These are phyloP conservation scores for Ctenomys sociabilis DNA, from an alignment of 2,113 vertebrate species.

Conservation along the genomic window DNA sequence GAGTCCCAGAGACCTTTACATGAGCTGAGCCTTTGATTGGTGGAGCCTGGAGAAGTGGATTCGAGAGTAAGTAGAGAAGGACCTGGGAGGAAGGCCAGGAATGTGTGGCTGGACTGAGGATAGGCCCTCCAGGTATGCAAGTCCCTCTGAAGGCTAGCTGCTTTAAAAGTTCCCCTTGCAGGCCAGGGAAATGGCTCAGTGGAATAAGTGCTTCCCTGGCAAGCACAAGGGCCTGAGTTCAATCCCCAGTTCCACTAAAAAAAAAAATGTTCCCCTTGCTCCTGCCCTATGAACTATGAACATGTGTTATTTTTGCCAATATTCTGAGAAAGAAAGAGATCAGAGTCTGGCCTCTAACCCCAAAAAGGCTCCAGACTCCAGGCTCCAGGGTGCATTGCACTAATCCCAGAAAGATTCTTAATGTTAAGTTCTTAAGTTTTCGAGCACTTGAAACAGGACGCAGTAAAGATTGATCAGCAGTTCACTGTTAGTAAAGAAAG, in stretches of 20 bases:
- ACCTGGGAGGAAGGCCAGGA: not conserved
- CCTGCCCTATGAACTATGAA: not conserved
- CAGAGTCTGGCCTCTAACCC: not conserved
- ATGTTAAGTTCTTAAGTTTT: not conserved
- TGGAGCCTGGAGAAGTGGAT: not conserved
- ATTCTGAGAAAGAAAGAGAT: slow-evolving; percentile 13
- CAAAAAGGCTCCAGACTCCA: not conserved
- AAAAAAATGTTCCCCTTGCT: not conserved
- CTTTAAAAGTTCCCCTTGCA: not conserved
- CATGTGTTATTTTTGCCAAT: not conserved
- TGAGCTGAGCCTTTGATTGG: not conserved
- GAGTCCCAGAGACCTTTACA: not conserved
- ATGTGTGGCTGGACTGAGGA: too few relatives aligned
- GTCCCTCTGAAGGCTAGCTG: not conserved
- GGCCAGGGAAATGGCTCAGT: too few relatives aligned
- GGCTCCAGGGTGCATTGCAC: not conserved
- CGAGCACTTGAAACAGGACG: slow-evolving; percentile 17
- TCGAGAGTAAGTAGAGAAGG: not conserved
- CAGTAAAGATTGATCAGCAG: not conserved
- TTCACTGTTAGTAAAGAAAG: not conserved
- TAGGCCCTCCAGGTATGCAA: too few relatives aligned
- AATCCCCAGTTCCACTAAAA: too few relatives aligned
- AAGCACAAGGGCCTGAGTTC: too few relatives aligned
- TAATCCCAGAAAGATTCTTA: slow-evolving; percentile 18
- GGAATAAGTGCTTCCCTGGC: too few relatives aligned